Evolutionary conservation across 2,888 invertebrate genomes (phyloP), one percentile per base, ranked within the genome.

Genomic region (Polydrusus cervinus): DNA sequence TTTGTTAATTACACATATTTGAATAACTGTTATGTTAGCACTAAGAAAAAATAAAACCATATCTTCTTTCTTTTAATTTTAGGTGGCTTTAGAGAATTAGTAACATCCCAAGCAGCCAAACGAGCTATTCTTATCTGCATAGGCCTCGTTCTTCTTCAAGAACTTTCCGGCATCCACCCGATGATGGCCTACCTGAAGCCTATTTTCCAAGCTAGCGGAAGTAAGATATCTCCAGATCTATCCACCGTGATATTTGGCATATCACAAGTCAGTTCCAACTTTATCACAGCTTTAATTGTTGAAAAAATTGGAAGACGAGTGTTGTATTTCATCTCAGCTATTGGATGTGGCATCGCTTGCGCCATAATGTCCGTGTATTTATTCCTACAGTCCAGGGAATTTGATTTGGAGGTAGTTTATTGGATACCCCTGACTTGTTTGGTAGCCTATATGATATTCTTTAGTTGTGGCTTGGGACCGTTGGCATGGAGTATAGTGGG

Each of bases 401-500:
- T 61, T 14, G 62, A 77, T 30, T 65, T 79, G 43, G 83, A 85
- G 0, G 85, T 80, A 11, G 88, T 94, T 53, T 86, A 89, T 0
- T 94, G 93, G 91, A 85, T 95, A 45, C 95, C 95, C 0, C 89
- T 95, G 10, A 85, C 91, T 6, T 91, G 93, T 0, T 86, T 95
- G 65, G 89, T 94, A 0, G 80, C 92, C 20, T 95, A 92, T 87
- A 93, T 94, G 78, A 87, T 92, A 70, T 90, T 92, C 0, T 95
- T 94, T 87, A 93, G 93, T 78, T n/a, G 83, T 87, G 91, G 92
- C 0, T 90, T 93, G 69, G 95, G 96, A 6, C 93, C 94, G 0
- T 84, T 95, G 55, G 93, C 94, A 0, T 95, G 95, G 95, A 92
- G 94, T 0, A 91, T 95, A 43, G 91, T 95, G 89, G 92, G 93